Conservation (phyloP, 1,140 invertebrate genomes). For the Galleria mellonella region DNA sequence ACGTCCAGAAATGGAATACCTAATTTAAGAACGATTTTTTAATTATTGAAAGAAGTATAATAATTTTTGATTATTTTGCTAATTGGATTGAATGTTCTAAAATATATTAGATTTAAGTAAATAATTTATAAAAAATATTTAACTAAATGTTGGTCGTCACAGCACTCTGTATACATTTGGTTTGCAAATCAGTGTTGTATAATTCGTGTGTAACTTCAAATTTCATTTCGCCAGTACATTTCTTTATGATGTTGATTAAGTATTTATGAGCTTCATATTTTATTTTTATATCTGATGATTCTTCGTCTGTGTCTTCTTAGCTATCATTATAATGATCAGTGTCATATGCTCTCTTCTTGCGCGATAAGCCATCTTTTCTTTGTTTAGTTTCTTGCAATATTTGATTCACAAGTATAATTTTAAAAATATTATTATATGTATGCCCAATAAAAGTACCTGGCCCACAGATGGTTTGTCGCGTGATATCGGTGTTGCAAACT, state of each 20-base stretch:
- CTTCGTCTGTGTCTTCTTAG: slow-evolving; percentile 62
- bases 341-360: slow-evolving; percentile 62
- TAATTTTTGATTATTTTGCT: too few species aligned
- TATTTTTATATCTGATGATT: slow-evolving; percentile 37
- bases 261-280: slow-evolving; percentile 47
- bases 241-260: slow-evolving; percentile 30
- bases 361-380: slow-evolving; percentile 35
- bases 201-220: slow-evolving; percentile 51
- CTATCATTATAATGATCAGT: slow-evolving; percentile 55
- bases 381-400: background rate
- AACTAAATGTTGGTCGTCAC: slow-evolving; percentile 43
- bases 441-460: background rate
- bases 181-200: slow-evolving; percentile 68
- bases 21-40: background rate
- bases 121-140: background rate
- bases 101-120: too few species aligned
- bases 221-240: slow-evolving; percentile 49
- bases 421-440: background rate
- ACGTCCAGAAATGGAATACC: too few species aligned
- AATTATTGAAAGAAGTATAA: too few species aligned
- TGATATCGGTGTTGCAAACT: slow-evolving; percentile 71
- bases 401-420: background rate
- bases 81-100: too few species aligned
- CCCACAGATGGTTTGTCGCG: slow-evolving; percentile 37
- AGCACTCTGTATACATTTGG: slow-evolving; percentile 60